These are phyloP conservation scores for Xestoiulus laeticollis DNA, from an alignment of 2,888 invertebrate species.

Conservation along the genomic window DNA sequence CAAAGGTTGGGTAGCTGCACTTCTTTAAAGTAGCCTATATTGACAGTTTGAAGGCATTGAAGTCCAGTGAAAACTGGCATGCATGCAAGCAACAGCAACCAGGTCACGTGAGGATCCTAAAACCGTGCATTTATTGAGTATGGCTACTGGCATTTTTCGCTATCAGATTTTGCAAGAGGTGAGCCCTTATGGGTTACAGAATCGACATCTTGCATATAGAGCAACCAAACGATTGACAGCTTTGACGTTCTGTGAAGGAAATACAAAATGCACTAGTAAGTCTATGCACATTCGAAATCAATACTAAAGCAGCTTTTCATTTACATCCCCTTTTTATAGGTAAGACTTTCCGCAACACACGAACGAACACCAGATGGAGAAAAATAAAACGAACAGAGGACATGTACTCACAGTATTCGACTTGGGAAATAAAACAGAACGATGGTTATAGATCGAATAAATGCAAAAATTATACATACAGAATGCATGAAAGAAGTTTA, in stretches of 20 bases:
- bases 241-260: background rate
- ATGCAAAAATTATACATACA: too few relatives aligned
- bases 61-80: too few relatives aligned
- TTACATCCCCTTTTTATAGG: background rate
- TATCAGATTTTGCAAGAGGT: background rate
- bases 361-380: background rate
- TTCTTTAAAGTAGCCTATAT: background rate
- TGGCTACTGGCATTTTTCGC: background rate
- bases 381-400: background rate
- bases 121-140: background rate
- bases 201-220: constrained; percentile 18
- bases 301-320: background rate
- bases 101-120: background rate
- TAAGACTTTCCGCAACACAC: background rate
- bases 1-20: background rate
- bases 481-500: too few relatives aligned
- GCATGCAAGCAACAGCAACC: too few relatives aligned
- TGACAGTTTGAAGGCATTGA: too few relatives aligned
- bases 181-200: constrained; percentile 7
- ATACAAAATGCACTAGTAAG: background rate
- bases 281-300: background rate
- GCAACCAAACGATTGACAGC: background rate
- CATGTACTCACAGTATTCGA: background rate
- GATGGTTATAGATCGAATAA: too few relatives aligned
- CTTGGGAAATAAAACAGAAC: too few relatives aligned